Percentiles rank a stretch among this genome's conserved stretches.
Conservation (phyloP, 2,888 invertebrate genomes). For the Andrena flavipes region DNA sequence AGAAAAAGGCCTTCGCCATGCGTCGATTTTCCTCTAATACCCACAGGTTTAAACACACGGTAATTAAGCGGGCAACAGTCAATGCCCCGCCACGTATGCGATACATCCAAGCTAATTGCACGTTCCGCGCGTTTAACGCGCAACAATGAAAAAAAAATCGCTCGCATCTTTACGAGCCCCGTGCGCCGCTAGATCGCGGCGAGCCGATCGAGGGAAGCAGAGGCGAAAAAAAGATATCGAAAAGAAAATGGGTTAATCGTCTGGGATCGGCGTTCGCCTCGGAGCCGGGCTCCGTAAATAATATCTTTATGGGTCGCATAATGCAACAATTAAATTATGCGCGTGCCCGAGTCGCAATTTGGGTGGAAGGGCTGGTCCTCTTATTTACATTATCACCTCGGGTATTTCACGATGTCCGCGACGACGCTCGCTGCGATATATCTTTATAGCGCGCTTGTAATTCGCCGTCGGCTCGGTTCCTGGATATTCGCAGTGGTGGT, state of each 20-base stretch:
- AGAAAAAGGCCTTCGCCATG: constrained; percentile 3
- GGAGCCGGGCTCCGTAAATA: not conserved
- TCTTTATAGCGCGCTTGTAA: constrained; percentile 15
- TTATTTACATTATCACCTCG: constrained; percentile 44
- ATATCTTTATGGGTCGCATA: constrained; percentile 31
- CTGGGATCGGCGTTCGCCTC: not conserved
- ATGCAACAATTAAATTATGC: constrained; percentile 45
- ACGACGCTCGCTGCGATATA: not conserved
- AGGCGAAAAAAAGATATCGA: not conserved
- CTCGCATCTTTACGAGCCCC: constrained; percentile 28
- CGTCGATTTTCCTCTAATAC: constrained; percentile 2
- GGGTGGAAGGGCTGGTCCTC: not conserved
- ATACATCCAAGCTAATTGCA: constrained; percentile 21
- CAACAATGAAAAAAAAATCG: constrained; percentile 18
- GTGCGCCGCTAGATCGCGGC: constrained; percentile 16
- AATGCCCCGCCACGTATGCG: constrained; percentile 23
- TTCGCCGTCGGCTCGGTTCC: not conserved
- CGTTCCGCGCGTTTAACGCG: constrained; percentile 25
- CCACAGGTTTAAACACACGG: constrained; percentile 4
- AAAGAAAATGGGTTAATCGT: constrained; percentile 15
- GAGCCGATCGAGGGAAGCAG: constrained; percentile 1
- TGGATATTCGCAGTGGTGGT: not conserved
- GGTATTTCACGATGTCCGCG: not conserved
- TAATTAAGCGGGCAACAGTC: constrained; percentile 31
- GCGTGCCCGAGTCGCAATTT: constrained; percentile 32